Evolutionary conservation across 2,888 invertebrate genomes (phyloP), one percentile per base, ranked within the genome.

Genomic region (Eutolmus rufibarbis): DNA sequence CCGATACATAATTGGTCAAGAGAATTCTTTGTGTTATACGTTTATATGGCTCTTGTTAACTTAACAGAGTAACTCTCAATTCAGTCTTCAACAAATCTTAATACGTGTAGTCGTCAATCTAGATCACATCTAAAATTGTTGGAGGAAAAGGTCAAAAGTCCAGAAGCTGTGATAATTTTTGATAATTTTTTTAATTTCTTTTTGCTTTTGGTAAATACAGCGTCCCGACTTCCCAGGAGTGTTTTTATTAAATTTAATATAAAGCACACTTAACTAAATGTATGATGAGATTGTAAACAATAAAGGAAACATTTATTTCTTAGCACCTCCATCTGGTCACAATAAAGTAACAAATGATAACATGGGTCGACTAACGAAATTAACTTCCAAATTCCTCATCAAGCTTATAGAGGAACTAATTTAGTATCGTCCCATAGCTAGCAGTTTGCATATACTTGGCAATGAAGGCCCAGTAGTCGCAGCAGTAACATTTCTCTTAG

Each of bases 341-440:
- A 81, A 81, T 81, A 81, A 81, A 46, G 81, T 34, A 81, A 81
- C 81, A 56, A 81, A 81, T 81, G 56, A n/a, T 34, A 81, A 81
- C 56, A 46, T 56, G 81, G 81, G 56, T 56, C 46, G 46, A 31
- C 56, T 56, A 51, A 56, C 51, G n/a, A 56, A 81, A 81, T 81
- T 81, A 81, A 51, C 51, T 81, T 81, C 56, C n/a, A 81, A 81
- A 81, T 81, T 81, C 31, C 34, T 56, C 81, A 81, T 81, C 43
- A 81, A 56, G 81, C 81, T 81, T 51, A 8, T 37, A 81, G 81
- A 51, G 51, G 16, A 81, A 81, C 81, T 81, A 81, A 81, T 81
- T 81, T 81, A 56, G 81, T 81, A 31, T 51, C 56, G 81, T 56
- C 56, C 81, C 56, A 28, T 31, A 56, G 16, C 8, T 56, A 81